Conservation (phyloP, 1,140 invertebrate genomes). For the Sarcophaga peregrina region DNA sequence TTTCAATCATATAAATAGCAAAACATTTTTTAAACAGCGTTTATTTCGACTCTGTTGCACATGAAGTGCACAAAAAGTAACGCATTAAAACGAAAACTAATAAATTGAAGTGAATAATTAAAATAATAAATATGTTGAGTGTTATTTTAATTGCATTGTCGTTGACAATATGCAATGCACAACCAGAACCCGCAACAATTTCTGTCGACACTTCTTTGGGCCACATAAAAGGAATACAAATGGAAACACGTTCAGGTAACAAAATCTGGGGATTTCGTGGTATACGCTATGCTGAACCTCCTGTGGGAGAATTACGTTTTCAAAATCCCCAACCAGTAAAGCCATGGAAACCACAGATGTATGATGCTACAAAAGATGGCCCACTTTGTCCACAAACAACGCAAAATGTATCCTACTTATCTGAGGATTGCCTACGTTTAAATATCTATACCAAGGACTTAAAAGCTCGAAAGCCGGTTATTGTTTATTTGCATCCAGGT, state of each 20-base stretch:
- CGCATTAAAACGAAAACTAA: neutral
- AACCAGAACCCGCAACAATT: conserved; percentile 31
- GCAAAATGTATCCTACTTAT: conserved; percentile 55
- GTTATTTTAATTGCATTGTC: neutral
- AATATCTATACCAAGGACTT: conserved; percentile 81
- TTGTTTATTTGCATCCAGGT: conserved; percentile 75
- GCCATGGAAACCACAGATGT: conserved; percentile 67
- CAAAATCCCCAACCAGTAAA: conserved; percentile 67
- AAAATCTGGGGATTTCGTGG: conserved; percentile 74
- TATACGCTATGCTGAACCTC: conserved; percentile 74
- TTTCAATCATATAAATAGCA: neutral
- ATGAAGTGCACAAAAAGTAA: neutral
- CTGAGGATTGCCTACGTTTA: conserved; percentile 84
- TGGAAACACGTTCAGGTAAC: conserved; percentile 62
- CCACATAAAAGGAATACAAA: conserved; percentile 50
- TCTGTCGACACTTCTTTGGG: conserved; percentile 55
- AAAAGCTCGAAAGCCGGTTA: conserved; percentile 67
- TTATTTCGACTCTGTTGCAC: neutral
- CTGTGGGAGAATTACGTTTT: conserved; percentile 55
- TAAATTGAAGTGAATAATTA: neutral
- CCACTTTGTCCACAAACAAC: conserved; percentile 69
- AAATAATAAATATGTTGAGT: neutral
- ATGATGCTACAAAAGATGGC: conserved; percentile 71
- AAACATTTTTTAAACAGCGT: neutral
- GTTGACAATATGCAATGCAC: neutral